Conservation (phyloP, 53 echinoderm and acorn worm species). For the Astropecten irregularis region DNA sequence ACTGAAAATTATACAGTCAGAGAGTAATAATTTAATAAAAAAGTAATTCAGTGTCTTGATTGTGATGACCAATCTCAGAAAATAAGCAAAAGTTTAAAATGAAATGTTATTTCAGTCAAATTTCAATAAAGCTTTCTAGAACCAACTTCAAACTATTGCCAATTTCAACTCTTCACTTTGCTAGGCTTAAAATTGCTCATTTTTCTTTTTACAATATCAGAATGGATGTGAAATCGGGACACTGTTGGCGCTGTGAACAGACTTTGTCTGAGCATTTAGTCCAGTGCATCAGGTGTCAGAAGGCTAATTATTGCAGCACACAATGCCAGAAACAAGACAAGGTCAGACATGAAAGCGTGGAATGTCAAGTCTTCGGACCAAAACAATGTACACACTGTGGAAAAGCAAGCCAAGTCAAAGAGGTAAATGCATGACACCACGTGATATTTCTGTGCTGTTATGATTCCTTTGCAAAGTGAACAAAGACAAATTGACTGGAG, state of each 20-base stretch:
- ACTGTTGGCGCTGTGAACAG: constrained; percentile 58
- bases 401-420: constrained; percentile 3
- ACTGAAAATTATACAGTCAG: too few species aligned
- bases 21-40: too few species aligned
- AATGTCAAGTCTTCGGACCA: constrained; percentile 40
- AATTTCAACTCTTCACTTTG: too few species aligned
- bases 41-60: not conserved
- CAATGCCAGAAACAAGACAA: not conserved
- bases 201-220: too few species aligned
- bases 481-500: too few species aligned
- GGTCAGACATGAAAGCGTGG: constrained; percentile 16
- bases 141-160: too few species aligned
- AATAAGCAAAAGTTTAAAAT: not conserved
- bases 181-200: too few species aligned
- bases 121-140: too few species aligned
- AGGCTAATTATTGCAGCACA: constrained; percentile 37
- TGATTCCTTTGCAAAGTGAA: too few species aligned
- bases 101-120: too few species aligned
- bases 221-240: constrained; percentile 45
- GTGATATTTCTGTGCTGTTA: too few species aligned
- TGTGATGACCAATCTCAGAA: not conserved
- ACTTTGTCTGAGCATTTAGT: not conserved
- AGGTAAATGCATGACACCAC: constrained; percentile 2
- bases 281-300: not conserved
- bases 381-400: constrained; percentile 39